Conservation (phyloP, 23 tunicate genomes). For the Ascidia mentula region DNA sequence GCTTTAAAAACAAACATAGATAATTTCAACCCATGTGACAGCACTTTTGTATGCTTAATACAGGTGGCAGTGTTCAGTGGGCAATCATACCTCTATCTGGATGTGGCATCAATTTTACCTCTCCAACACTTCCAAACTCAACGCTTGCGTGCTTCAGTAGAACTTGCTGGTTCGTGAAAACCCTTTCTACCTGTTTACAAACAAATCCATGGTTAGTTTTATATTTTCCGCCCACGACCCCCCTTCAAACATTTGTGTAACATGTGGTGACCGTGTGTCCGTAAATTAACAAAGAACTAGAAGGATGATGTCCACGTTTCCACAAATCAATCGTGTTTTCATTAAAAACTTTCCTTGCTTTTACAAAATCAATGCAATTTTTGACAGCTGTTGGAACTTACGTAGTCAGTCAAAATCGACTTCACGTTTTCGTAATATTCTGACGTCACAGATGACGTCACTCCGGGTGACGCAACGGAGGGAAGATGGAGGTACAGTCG, state of each 20-base stretch:
- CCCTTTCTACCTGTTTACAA: background rate
- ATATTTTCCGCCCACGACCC: too few relatives aligned
- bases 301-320: too few relatives aligned
- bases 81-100: background rate
- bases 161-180: background rate
- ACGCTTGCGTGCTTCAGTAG: background rate
- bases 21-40: background rate
- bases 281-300: too few relatives aligned
- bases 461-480: background rate
- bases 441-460: background rate
- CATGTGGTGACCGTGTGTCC: too few relatives aligned
- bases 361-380: background rate
- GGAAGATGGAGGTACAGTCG: conserved; percentile 22
- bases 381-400: background rate
- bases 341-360: background rate
- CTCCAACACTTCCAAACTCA: background rate
- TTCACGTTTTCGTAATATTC: background rate
- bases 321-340: too few relatives aligned
- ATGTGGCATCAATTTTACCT: background rate
- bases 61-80: too few relatives aligned
- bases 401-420: background rate
- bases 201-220: too few relatives aligned
- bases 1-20: background rate
- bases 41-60: background rate
- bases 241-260: too few relatives aligned